A percentile compares a stretch with the other conserved stretches of the same genome.
Evolutionary conservation across 2,888 invertebrate genomes (phyloP).

Genomic region (Iphiclides podalirius): DNA sequence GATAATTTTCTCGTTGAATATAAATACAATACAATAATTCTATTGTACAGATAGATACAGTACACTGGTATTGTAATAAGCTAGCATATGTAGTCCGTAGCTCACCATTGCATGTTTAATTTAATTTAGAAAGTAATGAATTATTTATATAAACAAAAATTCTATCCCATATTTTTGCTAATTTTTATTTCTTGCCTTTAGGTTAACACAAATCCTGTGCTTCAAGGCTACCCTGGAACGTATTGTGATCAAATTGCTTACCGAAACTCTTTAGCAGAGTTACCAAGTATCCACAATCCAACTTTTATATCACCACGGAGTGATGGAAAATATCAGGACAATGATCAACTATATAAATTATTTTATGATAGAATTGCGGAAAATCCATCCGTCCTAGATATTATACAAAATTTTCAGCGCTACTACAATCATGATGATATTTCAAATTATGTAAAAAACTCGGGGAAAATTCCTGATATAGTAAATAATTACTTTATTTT

Average conservation of each 20-base stretch:
- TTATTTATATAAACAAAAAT: too few species aligned
- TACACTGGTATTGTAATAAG: too few species aligned
- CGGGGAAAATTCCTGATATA: slow-evolving; percentile 32
- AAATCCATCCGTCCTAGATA: not conserved
- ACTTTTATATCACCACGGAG: not conserved
- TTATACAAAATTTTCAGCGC: not conserved
- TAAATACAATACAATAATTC: too few species aligned
- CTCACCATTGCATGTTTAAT: too few species aligned
- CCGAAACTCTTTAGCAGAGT: slow-evolving; percentile 6
- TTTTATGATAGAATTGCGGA: slow-evolving; percentile 5
- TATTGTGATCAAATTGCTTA: slow-evolving; percentile 7
- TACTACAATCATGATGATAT: not conserved
- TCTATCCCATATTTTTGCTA: too few species aligned
- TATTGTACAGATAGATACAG: too few species aligned
- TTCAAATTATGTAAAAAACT: not conserved
- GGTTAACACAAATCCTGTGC: slow-evolving; percentile 15
- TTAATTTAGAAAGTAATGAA: too few species aligned
- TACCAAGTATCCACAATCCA: not conserved
- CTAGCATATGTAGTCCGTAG: too few species aligned
- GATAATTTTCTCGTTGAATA: too few species aligned
- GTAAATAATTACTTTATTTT: slow-evolving; percentile 47
- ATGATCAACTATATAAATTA: not conserved
- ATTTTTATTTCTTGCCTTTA: too few species aligned
- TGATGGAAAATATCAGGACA: not conserved
- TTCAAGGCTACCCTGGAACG: slow-evolving; percentile 2